These are phyloP conservation scores for Caenorhabditis zanzibari DNA, from an alignment of 2,888 invertebrate genomes.

Conservation along the genomic window DNA sequence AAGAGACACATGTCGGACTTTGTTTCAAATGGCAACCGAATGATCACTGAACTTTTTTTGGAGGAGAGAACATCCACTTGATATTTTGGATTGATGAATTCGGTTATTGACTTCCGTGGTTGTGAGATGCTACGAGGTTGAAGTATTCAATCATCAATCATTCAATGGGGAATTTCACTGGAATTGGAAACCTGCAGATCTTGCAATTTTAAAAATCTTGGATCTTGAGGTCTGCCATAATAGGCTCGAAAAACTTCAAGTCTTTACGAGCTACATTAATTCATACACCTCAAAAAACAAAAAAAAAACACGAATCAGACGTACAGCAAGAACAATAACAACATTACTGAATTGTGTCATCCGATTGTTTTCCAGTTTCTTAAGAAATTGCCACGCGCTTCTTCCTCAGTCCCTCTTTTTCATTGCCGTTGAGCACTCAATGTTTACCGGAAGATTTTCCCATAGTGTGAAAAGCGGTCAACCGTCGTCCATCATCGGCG, in stretches of 20 bases:
- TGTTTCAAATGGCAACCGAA: slow-evolving; percentile 2
- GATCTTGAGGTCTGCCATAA: no score
- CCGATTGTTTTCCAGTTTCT: slow-evolving; percentile 40
- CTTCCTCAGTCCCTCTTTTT: slow-evolving; percentile 12
- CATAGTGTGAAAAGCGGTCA: slow-evolving; percentile 63
- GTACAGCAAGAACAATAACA: background rate
- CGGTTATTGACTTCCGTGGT: no score
- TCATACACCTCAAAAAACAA: background rate
- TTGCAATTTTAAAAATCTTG: no score
- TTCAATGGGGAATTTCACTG: no score
- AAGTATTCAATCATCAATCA: no score
- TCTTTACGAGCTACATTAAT: background rate
- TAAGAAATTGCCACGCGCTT: slow-evolving; percentile 38
- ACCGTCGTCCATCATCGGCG: slow-evolving; percentile 58
- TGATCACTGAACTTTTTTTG: slow-evolving; percentile 8
- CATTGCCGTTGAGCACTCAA: slow-evolving; percentile 51
- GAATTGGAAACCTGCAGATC: no score
- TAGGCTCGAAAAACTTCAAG: no score
- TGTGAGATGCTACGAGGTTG: no score
- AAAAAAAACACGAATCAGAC: background rate
- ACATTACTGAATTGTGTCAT: slow-evolving; percentile 11
- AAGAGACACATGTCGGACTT: slow-evolving; percentile 30
- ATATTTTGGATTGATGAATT: background rate
- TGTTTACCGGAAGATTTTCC: slow-evolving; percentile 62
- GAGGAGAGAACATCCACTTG: background rate